phyloP scores from a whole-genome alignment of 1,140 invertebrate species.

The Akabosia matsudoensis region DNA sequence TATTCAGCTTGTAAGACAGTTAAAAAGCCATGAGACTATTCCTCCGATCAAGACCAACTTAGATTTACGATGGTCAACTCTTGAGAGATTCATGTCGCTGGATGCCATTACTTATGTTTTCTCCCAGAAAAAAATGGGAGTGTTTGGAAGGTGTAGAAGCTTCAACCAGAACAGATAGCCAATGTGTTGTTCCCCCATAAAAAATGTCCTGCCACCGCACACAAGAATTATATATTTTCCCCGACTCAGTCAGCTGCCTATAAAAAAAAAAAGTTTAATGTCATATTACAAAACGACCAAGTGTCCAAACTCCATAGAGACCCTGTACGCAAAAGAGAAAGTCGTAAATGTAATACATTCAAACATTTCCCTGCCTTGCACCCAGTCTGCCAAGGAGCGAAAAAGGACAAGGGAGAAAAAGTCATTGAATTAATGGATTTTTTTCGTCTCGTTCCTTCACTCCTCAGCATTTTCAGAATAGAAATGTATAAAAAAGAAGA shows the following conservation, averaged over 20 bases:
- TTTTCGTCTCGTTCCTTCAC: background rate
- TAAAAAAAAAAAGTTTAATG: background rate
- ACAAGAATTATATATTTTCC: background rate
- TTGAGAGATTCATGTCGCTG: background rate
- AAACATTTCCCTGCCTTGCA: background rate
- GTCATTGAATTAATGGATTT: conserved; percentile 22
- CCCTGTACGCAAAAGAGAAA: background rate
- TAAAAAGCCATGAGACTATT: no score
- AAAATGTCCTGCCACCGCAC: no score
- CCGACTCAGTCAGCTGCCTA: background rate
- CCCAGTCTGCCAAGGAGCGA: no score
- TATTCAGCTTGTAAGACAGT: no score
- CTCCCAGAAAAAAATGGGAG: background rate
- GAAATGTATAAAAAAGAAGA: background rate
- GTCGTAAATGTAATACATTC: conserved; percentile 5
- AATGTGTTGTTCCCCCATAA: no score
- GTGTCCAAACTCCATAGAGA: no score
- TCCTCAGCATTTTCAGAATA: conserved; percentile 6
- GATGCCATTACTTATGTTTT: background rate
- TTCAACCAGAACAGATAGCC: background rate
- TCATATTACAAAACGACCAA: background rate
- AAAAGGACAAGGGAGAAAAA: conserved; percentile 11
- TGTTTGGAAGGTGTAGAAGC: background rate
- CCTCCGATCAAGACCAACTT: background rate
- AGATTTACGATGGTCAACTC: conserved; percentile 13